phyloP scores from a whole-genome alignment of 2,797 vertebrate genomes.

The Lacerta bilineata region DNA sequence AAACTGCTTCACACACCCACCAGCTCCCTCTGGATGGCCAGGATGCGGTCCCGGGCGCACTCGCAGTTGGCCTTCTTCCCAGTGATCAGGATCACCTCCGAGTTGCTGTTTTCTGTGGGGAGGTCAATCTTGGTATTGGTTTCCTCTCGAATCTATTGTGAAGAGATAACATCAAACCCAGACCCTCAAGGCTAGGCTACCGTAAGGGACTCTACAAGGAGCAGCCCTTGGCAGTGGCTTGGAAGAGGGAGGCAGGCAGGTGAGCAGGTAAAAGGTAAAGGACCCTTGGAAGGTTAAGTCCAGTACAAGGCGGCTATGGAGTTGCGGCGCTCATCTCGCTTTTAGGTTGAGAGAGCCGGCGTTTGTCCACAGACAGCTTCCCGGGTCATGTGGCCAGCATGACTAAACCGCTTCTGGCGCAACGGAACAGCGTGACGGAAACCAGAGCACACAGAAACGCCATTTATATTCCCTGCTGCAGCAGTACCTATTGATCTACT shows the following conservation, averaged over 20 bases:
- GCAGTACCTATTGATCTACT: no score
- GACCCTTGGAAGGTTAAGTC: no score
- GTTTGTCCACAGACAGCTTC: no score
- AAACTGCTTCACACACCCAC: constrained; percentile 65
- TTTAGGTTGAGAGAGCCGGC: no score
- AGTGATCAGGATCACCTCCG: constrained; percentile 86
- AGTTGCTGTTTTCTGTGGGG: constrained; percentile 87
- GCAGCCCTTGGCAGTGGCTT: background rate
- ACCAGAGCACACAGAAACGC: no score
- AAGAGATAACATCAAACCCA: constrained; percentile 46
- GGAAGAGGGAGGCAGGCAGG: background rate
- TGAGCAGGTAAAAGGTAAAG: no score
- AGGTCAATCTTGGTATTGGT: constrained; percentile 89
- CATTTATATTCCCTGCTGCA: no score
- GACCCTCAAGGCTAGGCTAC: constrained; percentile 19
- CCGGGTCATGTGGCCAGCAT: no score
- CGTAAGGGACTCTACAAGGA: constrained; percentile 3
- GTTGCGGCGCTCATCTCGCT: no score
- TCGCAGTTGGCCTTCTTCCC: constrained; percentile 87
- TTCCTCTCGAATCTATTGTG: constrained; percentile 84
- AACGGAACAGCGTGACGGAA: no score
- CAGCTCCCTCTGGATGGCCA: constrained; percentile 86
- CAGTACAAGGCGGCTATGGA: no score
- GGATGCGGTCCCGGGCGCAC: constrained; percentile 83
- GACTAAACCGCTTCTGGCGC: no score